These are phyloP conservation scores for Turnix velox DNA, from an alignment of 2,113 vertebrate genomes.

Conservation along the genomic window DNA sequence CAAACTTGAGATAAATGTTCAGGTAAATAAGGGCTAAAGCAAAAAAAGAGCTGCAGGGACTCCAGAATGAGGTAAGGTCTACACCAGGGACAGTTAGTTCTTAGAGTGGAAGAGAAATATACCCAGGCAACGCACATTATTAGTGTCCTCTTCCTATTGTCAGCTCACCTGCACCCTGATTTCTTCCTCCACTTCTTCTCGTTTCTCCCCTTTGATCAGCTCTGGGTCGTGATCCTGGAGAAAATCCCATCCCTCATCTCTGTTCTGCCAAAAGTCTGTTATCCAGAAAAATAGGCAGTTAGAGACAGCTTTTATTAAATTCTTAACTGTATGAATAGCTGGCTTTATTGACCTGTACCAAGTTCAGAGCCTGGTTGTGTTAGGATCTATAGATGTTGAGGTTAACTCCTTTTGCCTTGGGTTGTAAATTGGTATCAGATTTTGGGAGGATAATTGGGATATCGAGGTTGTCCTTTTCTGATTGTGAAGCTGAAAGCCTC, in stretches of 20 bases:
- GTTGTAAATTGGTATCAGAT: neutral
- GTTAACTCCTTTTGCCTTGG: neutral
- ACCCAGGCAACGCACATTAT: neutral
- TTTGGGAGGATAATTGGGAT: neutral
- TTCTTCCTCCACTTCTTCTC: conserved; percentile 80
- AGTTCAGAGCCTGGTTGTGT: neutral
- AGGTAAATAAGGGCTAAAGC: neutral
- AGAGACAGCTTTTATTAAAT: neutral
- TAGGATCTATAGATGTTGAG: neutral
- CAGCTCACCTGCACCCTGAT: conserved; percentile 80
- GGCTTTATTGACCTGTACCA: neutral
- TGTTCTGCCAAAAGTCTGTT: conserved; percentile 79
- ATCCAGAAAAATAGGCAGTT: neutral
- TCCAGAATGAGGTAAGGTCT: neutral
- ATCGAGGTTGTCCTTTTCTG: neutral
- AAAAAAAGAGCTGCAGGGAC: neutral
- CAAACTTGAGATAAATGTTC: neutral
- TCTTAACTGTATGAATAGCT: neutral
- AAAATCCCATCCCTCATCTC: conserved; percentile 75
- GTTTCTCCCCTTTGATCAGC: conserved; percentile 77
- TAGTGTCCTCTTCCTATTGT: neutral
- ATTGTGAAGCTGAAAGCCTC: neutral
- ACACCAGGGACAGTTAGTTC: neutral
- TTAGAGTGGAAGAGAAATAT: neutral
- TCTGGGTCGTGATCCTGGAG: conserved; percentile 75